These are phyloP conservation scores for Ricordea florida DNA, from an alignment of 92 coral and sea anemone genomes.

Conservation along the genomic window DNA sequence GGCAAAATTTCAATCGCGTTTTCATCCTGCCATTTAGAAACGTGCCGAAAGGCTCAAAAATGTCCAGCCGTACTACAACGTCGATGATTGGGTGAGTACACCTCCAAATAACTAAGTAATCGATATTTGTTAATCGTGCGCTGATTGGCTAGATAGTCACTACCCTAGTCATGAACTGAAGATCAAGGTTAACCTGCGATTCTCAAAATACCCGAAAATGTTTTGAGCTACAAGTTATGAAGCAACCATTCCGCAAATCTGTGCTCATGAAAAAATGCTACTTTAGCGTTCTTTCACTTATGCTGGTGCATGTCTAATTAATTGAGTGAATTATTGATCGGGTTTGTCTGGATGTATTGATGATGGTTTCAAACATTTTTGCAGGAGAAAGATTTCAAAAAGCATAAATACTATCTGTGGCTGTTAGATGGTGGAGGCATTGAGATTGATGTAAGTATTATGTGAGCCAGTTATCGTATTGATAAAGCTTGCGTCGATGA, in stretches of 20 bases:
- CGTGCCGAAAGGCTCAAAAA: slow-evolving; percentile 63
- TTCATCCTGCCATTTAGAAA: not conserved
- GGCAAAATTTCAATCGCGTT: not conserved
- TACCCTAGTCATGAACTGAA: too few relatives aligned
- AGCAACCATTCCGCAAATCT: not conserved
- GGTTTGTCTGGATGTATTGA: too few relatives aligned
- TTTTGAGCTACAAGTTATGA: not conserved
- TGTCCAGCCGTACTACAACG: slow-evolving; percentile 70
- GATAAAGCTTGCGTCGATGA: slow-evolving; percentile 42
- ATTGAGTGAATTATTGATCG: too few relatives aligned
- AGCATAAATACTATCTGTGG: slow-evolving; percentile 78
- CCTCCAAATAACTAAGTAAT: not conserved
- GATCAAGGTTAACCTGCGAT: too few relatives aligned
- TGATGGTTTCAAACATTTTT: too few relatives aligned
- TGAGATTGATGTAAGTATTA: slow-evolving; percentile 75
- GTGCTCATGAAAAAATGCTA: not conserved
- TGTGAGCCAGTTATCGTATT: too few relatives aligned
- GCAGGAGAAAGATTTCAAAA: slow-evolving; percentile 85
- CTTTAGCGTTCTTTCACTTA: not conserved
- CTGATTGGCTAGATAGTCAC: too few relatives aligned
- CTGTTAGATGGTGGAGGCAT: slow-evolving; percentile 78
- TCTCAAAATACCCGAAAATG: too few relatives aligned
- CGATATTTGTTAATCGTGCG: not conserved
- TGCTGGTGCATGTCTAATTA: too few relatives aligned
- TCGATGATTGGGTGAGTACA: slow-evolving; percentile 79